Conservation (phyloP, 2,888 invertebrate species). For the Drosophila demipolita region DNA sequence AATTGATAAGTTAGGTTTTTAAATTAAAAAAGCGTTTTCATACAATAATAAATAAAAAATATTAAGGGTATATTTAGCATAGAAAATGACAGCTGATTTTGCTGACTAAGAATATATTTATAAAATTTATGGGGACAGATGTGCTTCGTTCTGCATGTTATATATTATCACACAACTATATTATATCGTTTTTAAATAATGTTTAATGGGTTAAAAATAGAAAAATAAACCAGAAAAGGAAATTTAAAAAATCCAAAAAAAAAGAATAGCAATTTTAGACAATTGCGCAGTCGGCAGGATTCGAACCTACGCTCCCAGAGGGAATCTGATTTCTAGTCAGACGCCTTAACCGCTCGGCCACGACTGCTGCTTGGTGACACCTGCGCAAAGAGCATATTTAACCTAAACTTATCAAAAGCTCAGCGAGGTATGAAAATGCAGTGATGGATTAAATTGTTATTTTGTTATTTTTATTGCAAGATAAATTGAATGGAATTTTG, state of each 20-base stretch:
- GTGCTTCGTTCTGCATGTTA: not conserved
- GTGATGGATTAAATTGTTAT: not conserved
- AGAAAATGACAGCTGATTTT: not conserved
- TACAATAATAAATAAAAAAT: not conserved
- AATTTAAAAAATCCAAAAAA: too few relatives aligned
- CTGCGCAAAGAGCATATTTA: not conserved
- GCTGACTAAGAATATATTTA: not conserved
- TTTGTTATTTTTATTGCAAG: not conserved
- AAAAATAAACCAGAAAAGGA: not conserved
- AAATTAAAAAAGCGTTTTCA: not conserved
- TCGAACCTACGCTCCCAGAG: conserved; percentile 95
- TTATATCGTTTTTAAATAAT: too few relatives aligned
- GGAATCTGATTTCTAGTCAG: conserved; percentile 87
- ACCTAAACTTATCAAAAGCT: not conserved
- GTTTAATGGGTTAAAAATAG: too few relatives aligned
- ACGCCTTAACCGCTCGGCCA: conserved; percentile 73
- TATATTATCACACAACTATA: too few relatives aligned
- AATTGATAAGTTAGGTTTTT: not conserved
- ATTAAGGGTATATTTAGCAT: not conserved
- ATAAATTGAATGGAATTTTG: not conserved
- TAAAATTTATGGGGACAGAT: not conserved
- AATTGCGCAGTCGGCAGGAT: conserved; percentile 91
- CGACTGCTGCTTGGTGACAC: conserved; percentile 41
- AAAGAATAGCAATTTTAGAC: not conserved
- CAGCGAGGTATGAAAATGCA: not conserved